phyloP scores from a whole-genome alignment of 2,888 invertebrate genomes.

The Altica lythri region DNA sequence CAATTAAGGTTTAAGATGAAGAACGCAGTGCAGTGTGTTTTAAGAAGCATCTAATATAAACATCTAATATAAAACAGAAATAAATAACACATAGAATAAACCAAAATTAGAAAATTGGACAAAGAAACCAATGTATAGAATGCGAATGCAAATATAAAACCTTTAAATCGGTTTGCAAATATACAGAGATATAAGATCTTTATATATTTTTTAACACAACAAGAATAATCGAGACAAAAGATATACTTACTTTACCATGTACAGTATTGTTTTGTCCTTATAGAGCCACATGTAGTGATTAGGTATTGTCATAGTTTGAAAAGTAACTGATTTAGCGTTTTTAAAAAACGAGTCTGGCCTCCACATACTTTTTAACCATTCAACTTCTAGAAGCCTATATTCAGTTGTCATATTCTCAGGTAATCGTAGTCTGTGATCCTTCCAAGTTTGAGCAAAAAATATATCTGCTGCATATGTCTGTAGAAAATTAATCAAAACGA shows the following conservation, averaged over 20 bases:
- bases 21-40: too few relatives aligned
- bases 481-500: slow-evolving; percentile 37
- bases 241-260: slow-evolving; percentile 78
- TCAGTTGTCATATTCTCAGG: slow-evolving; percentile 94
- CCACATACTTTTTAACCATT: slow-evolving; percentile 93
- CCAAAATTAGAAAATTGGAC: too few relatives aligned
- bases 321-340: slow-evolving; percentile 90
- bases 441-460: slow-evolving; percentile 93
- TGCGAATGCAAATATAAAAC: too few relatives aligned
- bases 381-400: slow-evolving; percentile 84
- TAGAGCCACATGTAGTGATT: slow-evolving; percentile 93
- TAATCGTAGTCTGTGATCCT: slow-evolving; percentile 81
- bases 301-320: slow-evolving; percentile 93
- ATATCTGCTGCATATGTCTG: slow-evolving; percentile 90
- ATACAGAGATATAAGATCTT: too few relatives aligned
- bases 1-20: too few relatives aligned
- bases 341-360: slow-evolving; percentile 93
- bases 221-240: too few relatives aligned
- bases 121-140: too few relatives aligned
- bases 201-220: too few relatives aligned
- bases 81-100: too few relatives aligned
- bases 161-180: too few relatives aligned
- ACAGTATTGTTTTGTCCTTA: slow-evolving; percentile 82
- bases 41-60: too few relatives aligned
- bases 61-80: too few relatives aligned